phyloP scores from a whole-genome alignment of 2,113 vertebrate species.

The Hippocampus barbouri region DNA sequence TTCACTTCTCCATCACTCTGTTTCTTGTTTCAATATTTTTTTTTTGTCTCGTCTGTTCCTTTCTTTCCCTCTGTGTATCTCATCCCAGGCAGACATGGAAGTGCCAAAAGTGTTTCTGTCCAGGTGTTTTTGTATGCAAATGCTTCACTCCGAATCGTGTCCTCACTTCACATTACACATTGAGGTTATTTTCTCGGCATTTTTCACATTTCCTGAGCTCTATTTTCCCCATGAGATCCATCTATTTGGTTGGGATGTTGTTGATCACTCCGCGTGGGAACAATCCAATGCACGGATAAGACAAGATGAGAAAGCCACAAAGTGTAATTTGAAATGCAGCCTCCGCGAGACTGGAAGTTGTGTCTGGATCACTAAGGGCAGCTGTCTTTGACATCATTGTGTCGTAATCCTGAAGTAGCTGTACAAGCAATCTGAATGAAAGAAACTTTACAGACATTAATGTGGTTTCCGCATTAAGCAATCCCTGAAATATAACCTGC shows the following conservation, averaged over 20 bases:
- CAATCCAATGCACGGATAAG: constrained; percentile 18
- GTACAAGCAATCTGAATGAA: not conserved
- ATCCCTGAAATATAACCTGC: not conserved
- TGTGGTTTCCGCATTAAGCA: not conserved
- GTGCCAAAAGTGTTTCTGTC: not conserved
- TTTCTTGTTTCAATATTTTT: constrained; percentile 15
- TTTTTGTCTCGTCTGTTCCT: constrained; percentile 3
- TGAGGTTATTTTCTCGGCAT: not conserved
- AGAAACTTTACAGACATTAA: not conserved
- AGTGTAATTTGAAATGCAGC: constrained; percentile 1
- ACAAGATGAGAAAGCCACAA: constrained; percentile 25
- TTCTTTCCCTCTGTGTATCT: not conserved
- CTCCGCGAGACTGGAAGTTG: not conserved
- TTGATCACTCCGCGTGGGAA: constrained; percentile 34
- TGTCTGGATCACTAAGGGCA: constrained; percentile 8
- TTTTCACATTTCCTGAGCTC: constrained; percentile 18
- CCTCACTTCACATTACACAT: not conserved
- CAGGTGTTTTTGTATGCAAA: not conserved
- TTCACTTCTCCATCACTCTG: constrained; percentile 3
- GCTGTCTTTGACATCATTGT: constrained; percentile 5
- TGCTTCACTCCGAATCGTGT: not conserved
- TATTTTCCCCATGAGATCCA: constrained; percentile 12
- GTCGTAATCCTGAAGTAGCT: not conserved
- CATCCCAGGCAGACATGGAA: not conserved
- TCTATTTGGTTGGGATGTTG: constrained; percentile 13